Conservation (phyloP, 2,113 vertebrate species). For the Tapirus terrestris region DNA sequence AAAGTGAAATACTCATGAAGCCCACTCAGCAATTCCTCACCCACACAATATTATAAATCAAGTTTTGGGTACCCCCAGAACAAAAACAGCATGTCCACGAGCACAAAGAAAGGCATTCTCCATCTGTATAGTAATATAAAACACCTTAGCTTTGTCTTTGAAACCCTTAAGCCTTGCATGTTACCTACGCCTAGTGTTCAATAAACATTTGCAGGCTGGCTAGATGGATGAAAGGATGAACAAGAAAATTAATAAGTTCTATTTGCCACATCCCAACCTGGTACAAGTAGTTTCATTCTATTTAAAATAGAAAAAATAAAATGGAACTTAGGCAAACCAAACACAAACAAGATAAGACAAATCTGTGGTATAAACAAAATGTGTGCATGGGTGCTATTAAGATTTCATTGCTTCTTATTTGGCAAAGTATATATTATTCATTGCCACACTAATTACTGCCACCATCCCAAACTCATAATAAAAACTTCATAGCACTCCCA, state of each 20-base stretch:
- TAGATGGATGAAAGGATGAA: not conserved
- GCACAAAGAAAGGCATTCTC: not conserved
- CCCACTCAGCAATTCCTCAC: not conserved
- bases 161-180: not conserved
- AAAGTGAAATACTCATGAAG: not conserved
- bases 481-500: slow-evolving; percentile 57
- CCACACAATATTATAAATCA: slow-evolving; percentile 16
- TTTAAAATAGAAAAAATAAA: slow-evolving; percentile 55
- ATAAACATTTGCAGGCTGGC: not conserved
- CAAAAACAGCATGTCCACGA: not conserved
- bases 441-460: slow-evolving; percentile 51
- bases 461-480: slow-evolving; percentile 53
- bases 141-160: not conserved
- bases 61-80: not conserved
- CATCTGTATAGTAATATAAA: not conserved
- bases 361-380: slow-evolving; percentile 65
- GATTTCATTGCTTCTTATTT: slow-evolving; percentile 62
- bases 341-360: slow-evolving; percentile 61
- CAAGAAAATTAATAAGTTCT: slow-evolving; percentile 36
- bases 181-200: not conserved
- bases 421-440: slow-evolving; percentile 58
- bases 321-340: slow-evolving; percentile 18
- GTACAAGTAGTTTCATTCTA: not conserved
- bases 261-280: slow-evolving; percentile 34
- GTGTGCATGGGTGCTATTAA: slow-evolving; percentile 46